Percentiles rank a stretch among this genome's conserved stretches.
Conservation (phyloP, 2,113 vertebrate genomes). For the Nicator chloris region DNA sequence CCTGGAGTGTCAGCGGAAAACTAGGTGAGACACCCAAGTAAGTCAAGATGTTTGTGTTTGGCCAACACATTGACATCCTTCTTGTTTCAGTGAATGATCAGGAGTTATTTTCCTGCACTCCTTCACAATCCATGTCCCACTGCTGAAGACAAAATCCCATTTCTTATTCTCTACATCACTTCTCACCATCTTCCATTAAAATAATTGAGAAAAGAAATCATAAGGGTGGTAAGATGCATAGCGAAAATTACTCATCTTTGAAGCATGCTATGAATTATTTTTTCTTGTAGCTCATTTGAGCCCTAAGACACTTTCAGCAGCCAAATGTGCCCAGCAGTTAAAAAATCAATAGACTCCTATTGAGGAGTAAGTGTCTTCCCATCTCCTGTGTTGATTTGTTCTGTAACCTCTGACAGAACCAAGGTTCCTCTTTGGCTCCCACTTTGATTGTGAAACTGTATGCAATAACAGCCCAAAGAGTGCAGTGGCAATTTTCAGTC, state of each 20-base stretch:
- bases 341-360: constrained; percentile 28
- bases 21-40: background rate
- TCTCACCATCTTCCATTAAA: background rate
- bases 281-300: background rate
- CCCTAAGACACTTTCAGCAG: background rate
- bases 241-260: background rate
- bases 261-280: background rate
- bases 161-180: background rate
- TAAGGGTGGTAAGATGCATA: background rate
- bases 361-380: background rate
- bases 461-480: background rate
- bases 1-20: background rate
- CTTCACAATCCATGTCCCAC: background rate
- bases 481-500: background rate
- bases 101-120: background rate
- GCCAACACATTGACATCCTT: background rate
- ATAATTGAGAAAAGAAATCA: constrained; percentile 8
- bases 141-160: background rate
- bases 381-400: background rate
- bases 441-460: background rate
- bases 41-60: background rate
- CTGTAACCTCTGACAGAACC: background rate
- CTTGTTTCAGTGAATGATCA: background rate
- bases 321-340: background rate
- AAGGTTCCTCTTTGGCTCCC: background rate